Percentiles rank a stretch among this genome's conserved stretches.
phyloP scores from a whole-genome alignment of 2,113 vertebrate species.

The Mesitornis unicolor region DNA sequence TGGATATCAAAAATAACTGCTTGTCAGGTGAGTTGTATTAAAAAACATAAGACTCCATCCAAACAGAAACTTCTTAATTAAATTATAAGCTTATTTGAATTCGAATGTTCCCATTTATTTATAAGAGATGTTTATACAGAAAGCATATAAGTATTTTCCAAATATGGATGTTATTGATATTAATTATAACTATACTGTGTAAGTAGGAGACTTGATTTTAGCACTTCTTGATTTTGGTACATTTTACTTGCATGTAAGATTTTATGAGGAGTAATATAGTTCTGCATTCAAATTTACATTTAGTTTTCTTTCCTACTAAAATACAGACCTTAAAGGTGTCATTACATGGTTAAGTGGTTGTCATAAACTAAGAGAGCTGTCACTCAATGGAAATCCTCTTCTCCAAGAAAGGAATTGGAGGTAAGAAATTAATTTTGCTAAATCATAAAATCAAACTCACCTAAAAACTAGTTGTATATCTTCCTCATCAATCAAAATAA shows the following conservation, averaged over 20 bases:
- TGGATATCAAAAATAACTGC: slow-evolving; percentile 88
- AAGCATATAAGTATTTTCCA: neutral
- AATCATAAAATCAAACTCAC: neutral
- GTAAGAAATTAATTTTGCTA: slow-evolving; percentile 67
- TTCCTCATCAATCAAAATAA: neutral
- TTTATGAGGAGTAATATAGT: neutral
- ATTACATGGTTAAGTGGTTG: slow-evolving; percentile 77
- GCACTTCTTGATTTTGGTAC: neutral
- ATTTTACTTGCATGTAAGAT: neutral
- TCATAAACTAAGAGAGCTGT: slow-evolving; percentile 75
- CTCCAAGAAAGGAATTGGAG: slow-evolving; percentile 86
- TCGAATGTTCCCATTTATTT: neutral
- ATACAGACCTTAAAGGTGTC: slow-evolving; percentile 77
- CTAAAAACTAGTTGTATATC: neutral
- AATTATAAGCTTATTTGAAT: neutral
- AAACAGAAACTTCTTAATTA: neutral
- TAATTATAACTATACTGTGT: neutral
- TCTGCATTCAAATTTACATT: neutral
- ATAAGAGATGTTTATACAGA: neutral
- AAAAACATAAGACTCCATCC: neutral
- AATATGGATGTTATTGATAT: neutral
- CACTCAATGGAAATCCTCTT: slow-evolving; percentile 85
- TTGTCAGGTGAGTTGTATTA: slow-evolving; percentile 83
- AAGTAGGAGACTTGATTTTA: neutral
- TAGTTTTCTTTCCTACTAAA: neutral